These are phyloP conservation scores for Diachasmimorpha longicaudata DNA, from an alignment of 1,140 invertebrate species.

Conservation along the genomic window DNA sequence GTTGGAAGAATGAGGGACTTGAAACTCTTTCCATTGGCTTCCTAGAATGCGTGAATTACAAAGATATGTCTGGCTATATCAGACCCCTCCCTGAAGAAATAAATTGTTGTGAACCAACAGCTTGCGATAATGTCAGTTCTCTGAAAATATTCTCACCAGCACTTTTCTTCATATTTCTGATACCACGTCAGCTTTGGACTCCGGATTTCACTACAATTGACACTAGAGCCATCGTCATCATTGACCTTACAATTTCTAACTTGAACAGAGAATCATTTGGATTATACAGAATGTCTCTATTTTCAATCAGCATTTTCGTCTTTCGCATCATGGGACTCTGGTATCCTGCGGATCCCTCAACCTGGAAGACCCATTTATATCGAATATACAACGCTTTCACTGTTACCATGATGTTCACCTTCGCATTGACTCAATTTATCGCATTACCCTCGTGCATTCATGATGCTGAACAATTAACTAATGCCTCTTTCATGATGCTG, in stretches of 20 bases:
- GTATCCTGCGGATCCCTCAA: background rate
- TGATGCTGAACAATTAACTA: constrained; percentile 1
- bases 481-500: constrained; percentile 8
- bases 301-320: background rate
- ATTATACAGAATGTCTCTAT: background rate
- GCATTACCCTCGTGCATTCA: background rate
- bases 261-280: background rate
- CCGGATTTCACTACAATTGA: background rate
- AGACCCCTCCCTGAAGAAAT: background rate
- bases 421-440: background rate
- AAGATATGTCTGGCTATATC: constrained; percentile 16
- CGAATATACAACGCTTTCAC: background rate
- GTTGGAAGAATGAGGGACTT: no score
- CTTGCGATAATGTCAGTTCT: background rate
- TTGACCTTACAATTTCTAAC: no score
- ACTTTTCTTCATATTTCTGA: background rate
- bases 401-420: background rate
- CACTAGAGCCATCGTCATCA: background rate
- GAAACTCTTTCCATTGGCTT: no score
- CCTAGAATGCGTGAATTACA: no score
- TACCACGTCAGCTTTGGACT: background rate
- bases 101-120: constrained; percentile 5
- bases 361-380: background rate
- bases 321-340: background rate
- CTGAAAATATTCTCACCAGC: background rate